Percentiles rank a stretch among this genome's conserved stretches.
These are phyloP conservation scores for Alentia gelatinosa DNA, from an alignment of 2,888 invertebrate genomes.

Conservation along the genomic window DNA sequence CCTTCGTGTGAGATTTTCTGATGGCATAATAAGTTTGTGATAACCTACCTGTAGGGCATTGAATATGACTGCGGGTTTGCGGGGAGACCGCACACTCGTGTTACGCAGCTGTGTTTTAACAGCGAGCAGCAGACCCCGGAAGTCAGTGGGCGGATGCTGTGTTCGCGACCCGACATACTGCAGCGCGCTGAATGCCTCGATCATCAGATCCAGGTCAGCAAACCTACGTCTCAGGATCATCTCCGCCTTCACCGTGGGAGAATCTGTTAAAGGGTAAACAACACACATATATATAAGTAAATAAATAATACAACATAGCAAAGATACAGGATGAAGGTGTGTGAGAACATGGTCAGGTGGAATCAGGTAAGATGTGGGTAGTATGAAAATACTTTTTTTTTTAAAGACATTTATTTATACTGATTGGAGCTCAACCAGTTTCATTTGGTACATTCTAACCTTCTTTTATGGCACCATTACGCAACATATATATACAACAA, in stretches of 20 bases:
- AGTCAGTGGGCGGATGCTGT: slow-evolving; percentile 83
- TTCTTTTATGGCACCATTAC: too few relatives aligned
- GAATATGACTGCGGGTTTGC: slow-evolving; percentile 86
- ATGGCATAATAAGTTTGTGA: too few relatives aligned
- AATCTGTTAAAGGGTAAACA: slow-evolving; percentile 8
- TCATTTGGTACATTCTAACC: too few relatives aligned
- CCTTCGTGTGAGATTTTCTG: too few relatives aligned
- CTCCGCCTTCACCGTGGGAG: slow-evolving; percentile 68
- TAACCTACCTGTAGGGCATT: slow-evolving; percentile 86
- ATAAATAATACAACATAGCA: too few relatives aligned
- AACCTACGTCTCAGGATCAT: slow-evolving; percentile 83
- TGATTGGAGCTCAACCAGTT: background rate
- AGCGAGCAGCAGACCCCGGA: slow-evolving; percentile 83
- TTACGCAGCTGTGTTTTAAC: slow-evolving; percentile 86
- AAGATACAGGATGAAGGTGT: too few relatives aligned
- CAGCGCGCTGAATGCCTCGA: slow-evolving; percentile 88
- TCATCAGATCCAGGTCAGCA: slow-evolving; percentile 84
- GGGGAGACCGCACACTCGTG: slow-evolving; percentile 86
- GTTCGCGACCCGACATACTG: slow-evolving; percentile 80
- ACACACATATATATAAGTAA: too few relatives aligned
- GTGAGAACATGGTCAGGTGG: background rate
- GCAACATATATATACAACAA: too few relatives aligned
- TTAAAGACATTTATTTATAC: too few relatives aligned
- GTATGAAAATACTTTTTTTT: background rate
- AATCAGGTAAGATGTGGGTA: too few relatives aligned